These are phyloP conservation scores for Sebastes alutus DNA, from an alignment of 2,797 vertebrate genomes.

Conservation along the genomic window DNA sequence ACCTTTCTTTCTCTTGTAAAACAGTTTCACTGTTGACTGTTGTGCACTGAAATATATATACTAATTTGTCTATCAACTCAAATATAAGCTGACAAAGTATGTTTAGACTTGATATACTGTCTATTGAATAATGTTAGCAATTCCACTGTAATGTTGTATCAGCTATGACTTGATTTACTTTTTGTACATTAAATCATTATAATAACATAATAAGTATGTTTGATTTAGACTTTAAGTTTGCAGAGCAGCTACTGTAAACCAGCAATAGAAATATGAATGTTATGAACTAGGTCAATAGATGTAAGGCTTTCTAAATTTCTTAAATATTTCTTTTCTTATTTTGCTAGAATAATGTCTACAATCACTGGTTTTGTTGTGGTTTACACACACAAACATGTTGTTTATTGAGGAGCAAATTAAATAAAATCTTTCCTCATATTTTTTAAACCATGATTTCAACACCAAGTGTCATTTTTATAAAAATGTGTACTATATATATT, in stretches of 20 bases:
- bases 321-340: slow-evolving; percentile 85
- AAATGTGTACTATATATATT: not conserved
- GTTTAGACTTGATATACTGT: slow-evolving; percentile 86
- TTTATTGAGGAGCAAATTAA: slow-evolving; percentile 87
- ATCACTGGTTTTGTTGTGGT: slow-evolving; percentile 89
- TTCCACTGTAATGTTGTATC: slow-evolving; percentile 95
- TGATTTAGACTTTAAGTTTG: slow-evolving; percentile 87
- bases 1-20: slow-evolving; percentile 78
- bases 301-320: slow-evolving; percentile 82
- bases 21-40: slow-evolving; percentile 86
- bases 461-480: slow-evolving; percentile 61
- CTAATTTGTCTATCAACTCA: slow-evolving; percentile 84
- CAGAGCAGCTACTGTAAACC: slow-evolving; percentile 90
- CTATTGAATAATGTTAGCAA: slow-evolving; percentile 89
- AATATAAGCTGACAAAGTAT: slow-evolving; percentile 83
- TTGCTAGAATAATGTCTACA: slow-evolving; percentile 91
- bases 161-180: slow-evolving; percentile 87
- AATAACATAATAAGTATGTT: slow-evolving; percentile 62
- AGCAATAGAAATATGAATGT: slow-evolving; percentile 92
- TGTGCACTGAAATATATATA: slow-evolving; percentile 85
- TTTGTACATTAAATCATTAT: slow-evolving; percentile 83
- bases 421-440: slow-evolving; percentile 88
- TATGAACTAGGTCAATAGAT: slow-evolving; percentile 86
- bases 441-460: slow-evolving; percentile 80
- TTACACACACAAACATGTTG: slow-evolving; percentile 85